Conservation (phyloP, 2,797 vertebrate genomes). For the Pipistrellus nathusii region DNA sequence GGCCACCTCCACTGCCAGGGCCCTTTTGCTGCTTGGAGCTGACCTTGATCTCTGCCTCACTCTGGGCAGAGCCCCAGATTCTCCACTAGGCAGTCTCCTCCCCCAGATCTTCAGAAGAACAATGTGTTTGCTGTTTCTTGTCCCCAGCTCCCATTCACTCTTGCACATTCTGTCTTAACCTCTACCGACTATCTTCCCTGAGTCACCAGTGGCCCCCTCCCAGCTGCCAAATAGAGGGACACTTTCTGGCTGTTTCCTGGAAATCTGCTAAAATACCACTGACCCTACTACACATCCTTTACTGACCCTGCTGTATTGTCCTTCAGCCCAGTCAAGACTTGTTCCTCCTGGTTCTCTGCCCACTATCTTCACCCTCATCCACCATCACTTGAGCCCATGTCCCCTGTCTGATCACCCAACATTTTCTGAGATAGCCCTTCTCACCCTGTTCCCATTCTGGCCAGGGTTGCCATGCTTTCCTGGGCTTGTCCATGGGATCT, state of each 20-base stretch:
- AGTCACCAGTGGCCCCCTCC: not conserved
- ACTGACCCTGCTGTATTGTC: too few species aligned
- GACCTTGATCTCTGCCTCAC: too few species aligned
- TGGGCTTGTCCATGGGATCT: not conserved
- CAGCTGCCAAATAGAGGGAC: not conserved
- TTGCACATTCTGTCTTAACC: not conserved
- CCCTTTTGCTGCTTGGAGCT: not conserved
- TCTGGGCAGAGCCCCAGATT: not conserved
- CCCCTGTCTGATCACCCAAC: accelerated
- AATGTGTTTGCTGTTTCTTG: not conserved
- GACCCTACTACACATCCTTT: not conserved
- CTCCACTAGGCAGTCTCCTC: too few species aligned
- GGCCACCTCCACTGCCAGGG: not conserved
- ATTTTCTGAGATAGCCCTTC: not conserved
- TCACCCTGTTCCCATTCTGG: not conserved
- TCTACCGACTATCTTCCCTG: not conserved
- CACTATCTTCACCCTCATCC: not conserved
- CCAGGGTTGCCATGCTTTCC: accelerated
- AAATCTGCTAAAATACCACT: not conserved
- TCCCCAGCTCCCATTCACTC: not conserved
- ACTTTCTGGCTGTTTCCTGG: not conserved
- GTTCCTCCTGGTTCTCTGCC: not conserved
- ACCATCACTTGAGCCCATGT: not conserved
- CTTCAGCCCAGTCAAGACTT: not conserved
- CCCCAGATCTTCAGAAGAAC: too few species aligned